Evolutionary conservation across 1,140 invertebrate genomes (phyloP).

Genomic region (Drosophila elegans): DNA sequence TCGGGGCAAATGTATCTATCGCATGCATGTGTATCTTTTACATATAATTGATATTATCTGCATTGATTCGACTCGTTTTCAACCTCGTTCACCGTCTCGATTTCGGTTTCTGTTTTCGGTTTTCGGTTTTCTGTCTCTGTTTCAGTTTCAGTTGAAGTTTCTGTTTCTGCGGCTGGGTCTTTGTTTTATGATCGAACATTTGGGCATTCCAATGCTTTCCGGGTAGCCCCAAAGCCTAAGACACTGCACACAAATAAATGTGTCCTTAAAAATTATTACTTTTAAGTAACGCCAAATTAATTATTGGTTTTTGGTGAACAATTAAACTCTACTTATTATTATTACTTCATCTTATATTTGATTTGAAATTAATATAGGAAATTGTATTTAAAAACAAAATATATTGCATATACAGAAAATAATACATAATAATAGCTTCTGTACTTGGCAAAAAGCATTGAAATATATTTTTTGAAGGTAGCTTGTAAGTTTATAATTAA

Average conservation of each 20-base stretch:
- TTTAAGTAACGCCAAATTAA: not conserved
- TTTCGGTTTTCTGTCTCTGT: constrained; percentile 10
- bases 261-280: not conserved
- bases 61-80: constrained; percentile 73
- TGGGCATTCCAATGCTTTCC: constrained; percentile 46
- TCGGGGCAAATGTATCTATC: constrained; percentile 73
- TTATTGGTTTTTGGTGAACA: too few relatives aligned
- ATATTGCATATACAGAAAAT: too few relatives aligned
- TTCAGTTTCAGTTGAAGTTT: constrained; percentile 13
- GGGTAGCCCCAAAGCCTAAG: constrained; percentile 11
- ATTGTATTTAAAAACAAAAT: too few relatives aligned
- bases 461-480: too few relatives aligned
- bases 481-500: too few relatives aligned
- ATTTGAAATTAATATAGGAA: too few relatives aligned
- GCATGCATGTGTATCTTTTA: constrained; percentile 77
- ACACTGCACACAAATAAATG: not conserved
- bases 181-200: constrained; percentile 56
- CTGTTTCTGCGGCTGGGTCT: constrained; percentile 34
- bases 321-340: too few relatives aligned
- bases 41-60: constrained; percentile 83
- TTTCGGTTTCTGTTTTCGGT: constrained; percentile 31
- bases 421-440: too few relatives aligned
- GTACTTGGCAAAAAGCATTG: too few relatives aligned
- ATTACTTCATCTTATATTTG: too few relatives aligned
- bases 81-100: constrained; percentile 26